These are phyloP conservation scores for Terrapene triunguis DNA, from an alignment of 2,113 vertebrate genomes.

Conservation along the genomic window DNA sequence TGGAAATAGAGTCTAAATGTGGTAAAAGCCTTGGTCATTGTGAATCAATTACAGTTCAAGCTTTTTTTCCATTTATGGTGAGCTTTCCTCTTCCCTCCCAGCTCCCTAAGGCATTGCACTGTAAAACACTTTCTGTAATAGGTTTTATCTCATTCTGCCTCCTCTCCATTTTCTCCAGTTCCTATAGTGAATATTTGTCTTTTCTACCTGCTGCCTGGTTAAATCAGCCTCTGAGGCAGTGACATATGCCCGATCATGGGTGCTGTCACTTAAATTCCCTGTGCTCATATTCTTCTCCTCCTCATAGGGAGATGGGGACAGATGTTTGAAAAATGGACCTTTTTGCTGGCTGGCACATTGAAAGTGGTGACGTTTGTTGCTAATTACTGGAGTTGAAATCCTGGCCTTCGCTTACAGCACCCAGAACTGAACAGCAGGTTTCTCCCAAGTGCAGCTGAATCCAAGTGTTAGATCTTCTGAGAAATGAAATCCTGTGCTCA, in stretches of 20 bases:
- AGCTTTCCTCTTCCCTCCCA: constrained; percentile 40
- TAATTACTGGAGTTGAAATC: neutral
- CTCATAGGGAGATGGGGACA: constrained; percentile 51
- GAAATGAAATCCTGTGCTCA: neutral
- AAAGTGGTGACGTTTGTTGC: neutral
- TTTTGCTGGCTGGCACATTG: constrained; percentile 54
- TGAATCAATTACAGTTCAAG: constrained; percentile 57
- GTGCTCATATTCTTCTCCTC: constrained; percentile 58
- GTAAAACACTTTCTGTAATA: constrained; percentile 52
- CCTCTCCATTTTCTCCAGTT: constrained; percentile 55
- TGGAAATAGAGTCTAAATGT: neutral
- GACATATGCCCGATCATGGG: constrained; percentile 66
- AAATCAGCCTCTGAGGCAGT: constrained; percentile 60
- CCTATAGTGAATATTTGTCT: constrained; percentile 62
- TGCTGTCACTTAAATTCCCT: constrained; percentile 70
- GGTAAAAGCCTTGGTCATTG: constrained; percentile 54
- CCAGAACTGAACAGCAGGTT: neutral
- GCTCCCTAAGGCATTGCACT: constrained; percentile 2
- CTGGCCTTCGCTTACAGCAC: constrained; percentile 5
- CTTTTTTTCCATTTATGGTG: constrained; percentile 60
- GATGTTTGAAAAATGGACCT: constrained; percentile 64
- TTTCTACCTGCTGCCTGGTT: constrained; percentile 70
- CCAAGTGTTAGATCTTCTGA: neutral
- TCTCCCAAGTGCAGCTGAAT: neutral
- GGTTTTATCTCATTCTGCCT: constrained; percentile 63